These are phyloP conservation scores for Eidolon dupreanum DNA, from an alignment of 2,797 vertebrate species.

Conservation along the genomic window DNA sequence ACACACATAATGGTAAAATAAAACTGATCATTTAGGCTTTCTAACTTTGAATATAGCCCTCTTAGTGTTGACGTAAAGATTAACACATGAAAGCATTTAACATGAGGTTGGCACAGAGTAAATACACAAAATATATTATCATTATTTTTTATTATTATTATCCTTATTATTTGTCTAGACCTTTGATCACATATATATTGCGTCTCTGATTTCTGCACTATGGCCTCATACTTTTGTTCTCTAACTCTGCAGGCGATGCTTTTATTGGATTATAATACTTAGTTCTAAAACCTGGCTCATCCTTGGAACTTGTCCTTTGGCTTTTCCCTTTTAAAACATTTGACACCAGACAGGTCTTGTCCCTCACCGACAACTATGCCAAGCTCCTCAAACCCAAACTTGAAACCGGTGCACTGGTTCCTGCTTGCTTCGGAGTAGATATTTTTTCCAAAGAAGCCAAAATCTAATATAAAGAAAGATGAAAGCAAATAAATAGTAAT, in stretches of 20 bases:
- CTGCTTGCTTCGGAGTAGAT: background rate
- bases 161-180: background rate
- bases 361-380: background rate
- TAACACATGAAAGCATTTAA: background rate
- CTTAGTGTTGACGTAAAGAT: background rate
- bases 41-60: background rate
- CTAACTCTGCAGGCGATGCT: background rate
- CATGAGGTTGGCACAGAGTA: background rate
- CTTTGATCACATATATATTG: background rate
- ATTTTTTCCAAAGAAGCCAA: background rate
- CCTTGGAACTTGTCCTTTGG: background rate
- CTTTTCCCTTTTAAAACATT: background rate
- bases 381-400: background rate
- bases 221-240: background rate
- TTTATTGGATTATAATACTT: background rate
- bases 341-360: background rate
- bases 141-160: background rate
- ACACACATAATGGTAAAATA: background rate
- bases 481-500: conserved; percentile 19
- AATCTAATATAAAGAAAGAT: background rate
- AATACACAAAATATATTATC: background rate
- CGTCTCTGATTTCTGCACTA: background rate
- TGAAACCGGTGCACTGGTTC: background rate
- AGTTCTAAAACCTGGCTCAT: background rate
- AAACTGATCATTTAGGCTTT: background rate